A percentile compares a stretch with the other conserved stretches of the same genome.
phyloP scores from a whole-genome alignment of 92 coral and sea anemone species.

The Porites rus region DNA sequence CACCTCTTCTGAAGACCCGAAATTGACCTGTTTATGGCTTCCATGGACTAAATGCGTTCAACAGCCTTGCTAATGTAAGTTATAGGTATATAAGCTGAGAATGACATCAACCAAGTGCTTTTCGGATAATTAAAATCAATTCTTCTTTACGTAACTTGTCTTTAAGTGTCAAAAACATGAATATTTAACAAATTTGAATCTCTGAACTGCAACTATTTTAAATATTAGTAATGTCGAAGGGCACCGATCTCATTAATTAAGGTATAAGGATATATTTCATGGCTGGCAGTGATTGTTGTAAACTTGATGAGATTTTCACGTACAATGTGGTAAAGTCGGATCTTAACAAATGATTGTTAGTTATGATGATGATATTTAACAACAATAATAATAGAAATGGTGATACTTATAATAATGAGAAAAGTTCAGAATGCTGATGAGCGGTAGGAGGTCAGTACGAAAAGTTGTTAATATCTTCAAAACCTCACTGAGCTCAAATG shows the following conservation, averaged over 20 bases:
- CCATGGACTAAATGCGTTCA: conserved; percentile 3
- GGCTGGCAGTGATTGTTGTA: not conserved
- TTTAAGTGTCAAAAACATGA: conserved; percentile 36
- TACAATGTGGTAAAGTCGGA: not conserved
- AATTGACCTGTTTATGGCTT: not conserved
- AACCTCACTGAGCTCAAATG: not conserved
- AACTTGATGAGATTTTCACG: conserved; percentile 10
- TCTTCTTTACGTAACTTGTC: conserved; percentile 12
- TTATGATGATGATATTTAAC: not conserved
- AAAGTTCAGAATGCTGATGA: not conserved
- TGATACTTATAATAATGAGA: too few relatives aligned
- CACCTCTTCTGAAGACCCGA: not conserved
- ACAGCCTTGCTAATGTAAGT: not conserved
- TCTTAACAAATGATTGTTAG: not conserved
- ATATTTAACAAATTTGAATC: conserved; percentile 25
- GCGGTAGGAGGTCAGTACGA: too few relatives aligned
- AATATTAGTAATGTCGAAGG: not conserved
- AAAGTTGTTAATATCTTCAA: too few relatives aligned
- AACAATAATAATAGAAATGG: not conserved
- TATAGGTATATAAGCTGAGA: conserved; percentile 3
- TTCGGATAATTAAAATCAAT: conserved; percentile 27
- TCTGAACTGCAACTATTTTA: conserved; percentile 2
- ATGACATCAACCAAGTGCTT: conserved; percentile 19
- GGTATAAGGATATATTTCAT: conserved; percentile 3
- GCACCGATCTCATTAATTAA: not conserved